A percentile compares a stretch with the other conserved stretches of the same genome.
These are phyloP conservation scores for Archivesica marissinica DNA, from an alignment of 1,140 invertebrate species.

Conservation along the genomic window DNA sequence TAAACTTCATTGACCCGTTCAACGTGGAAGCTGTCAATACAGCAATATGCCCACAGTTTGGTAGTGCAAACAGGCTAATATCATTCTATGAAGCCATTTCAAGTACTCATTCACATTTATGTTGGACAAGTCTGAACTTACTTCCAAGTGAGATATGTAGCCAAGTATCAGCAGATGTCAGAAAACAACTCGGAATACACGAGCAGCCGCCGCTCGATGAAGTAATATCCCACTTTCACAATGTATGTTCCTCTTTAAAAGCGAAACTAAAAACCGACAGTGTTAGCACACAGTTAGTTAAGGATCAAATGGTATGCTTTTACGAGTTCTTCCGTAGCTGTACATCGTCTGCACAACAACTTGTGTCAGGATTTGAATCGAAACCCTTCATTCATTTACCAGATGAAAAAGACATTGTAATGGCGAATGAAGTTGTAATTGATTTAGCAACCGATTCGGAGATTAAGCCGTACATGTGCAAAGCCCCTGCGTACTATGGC, in stretches of 20 bases:
- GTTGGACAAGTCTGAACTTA: slow-evolving; percentile 21
- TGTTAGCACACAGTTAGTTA: not conserved
- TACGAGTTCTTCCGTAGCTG: not conserved
- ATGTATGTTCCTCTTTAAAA: slow-evolving; percentile 8
- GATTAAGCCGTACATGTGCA: slow-evolving; percentile 21
- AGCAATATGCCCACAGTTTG: not conserved
- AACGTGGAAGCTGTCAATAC: not conserved
- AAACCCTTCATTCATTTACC: slow-evolving; percentile 24
- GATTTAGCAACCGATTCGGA: not conserved
- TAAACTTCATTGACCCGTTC: slow-evolving; percentile 10
- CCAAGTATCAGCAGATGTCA: not conserved
- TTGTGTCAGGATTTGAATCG: not conserved
- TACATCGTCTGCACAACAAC: not conserved
- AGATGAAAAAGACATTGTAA: slow-evolving; percentile 16
- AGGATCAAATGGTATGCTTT: not conserved
- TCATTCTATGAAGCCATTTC: slow-evolving; percentile 9
- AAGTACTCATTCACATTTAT: not conserved
- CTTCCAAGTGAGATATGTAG: not conserved
- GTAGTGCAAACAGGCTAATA: not conserved
- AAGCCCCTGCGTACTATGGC: slow-evolving; percentile 1
- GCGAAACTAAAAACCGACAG: not conserved
- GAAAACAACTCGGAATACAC: not conserved
- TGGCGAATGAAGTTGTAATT: not conserved
- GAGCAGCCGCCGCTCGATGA: slow-evolving; percentile 3
- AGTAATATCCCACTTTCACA: slow-evolving; percentile 15